These are phyloP conservation scores for Parauchenoglanis punctatus DNA, from an alignment of 2,797 vertebrate species.

Conservation along the genomic window DNA sequence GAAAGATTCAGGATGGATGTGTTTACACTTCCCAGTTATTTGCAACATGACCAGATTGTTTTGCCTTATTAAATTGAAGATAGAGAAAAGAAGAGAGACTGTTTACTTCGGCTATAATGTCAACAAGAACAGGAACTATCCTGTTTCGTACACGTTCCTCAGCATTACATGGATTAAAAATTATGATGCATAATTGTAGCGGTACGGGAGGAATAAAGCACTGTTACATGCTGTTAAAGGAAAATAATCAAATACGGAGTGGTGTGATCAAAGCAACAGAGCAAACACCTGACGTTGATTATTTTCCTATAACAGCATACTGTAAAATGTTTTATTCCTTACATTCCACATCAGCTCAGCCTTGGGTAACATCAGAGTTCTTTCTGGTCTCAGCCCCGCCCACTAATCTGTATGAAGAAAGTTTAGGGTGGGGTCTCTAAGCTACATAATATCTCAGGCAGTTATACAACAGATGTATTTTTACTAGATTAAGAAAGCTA, in stretches of 20 bases:
- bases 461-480: background rate
- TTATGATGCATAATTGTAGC: background rate
- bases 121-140: background rate
- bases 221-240: background rate
- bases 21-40: background rate
- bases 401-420: background rate
- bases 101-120: background rate
- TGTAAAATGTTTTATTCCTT: background rate
- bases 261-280: background rate
- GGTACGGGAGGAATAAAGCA: background rate
- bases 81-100: background rate
- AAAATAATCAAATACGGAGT: background rate
- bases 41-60: background rate
- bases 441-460: background rate
- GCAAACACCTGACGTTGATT: background rate
- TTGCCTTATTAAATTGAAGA: background rate
- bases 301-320: background rate
- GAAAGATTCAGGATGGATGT: background rate
- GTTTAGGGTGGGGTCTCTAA: background rate
- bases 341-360: background rate
- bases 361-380: background rate
- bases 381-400: background rate
- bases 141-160: background rate
- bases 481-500: background rate
- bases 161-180: background rate